Evolutionary conservation across 2,797 vertebrate species (phyloP).

Genomic region (Cheirogaleus major): DNA sequence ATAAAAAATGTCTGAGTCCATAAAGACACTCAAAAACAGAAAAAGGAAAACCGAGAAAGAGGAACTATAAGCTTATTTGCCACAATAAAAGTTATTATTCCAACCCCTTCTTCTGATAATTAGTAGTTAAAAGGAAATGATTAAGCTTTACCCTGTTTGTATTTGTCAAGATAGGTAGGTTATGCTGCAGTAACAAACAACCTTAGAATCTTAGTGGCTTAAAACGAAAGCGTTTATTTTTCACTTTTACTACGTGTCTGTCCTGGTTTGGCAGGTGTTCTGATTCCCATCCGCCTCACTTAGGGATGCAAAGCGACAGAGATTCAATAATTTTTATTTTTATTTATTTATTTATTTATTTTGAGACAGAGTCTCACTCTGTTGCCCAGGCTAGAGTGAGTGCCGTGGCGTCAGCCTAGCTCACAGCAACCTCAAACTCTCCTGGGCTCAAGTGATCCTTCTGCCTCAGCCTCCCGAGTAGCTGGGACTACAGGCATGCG

Average conservation of each 20-base stretch:
- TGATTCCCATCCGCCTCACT: neutral
- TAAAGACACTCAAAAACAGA: neutral
- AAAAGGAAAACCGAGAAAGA: neutral
- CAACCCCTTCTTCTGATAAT: neutral
- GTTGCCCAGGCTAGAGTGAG: too few species aligned
- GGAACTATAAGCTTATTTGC: neutral
- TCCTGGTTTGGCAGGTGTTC: neutral
- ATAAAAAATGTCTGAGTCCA: neutral
- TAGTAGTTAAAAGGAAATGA: neutral
- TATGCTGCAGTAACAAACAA: neutral
- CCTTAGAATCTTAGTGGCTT: neutral
- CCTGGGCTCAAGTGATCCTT: too few species aligned
- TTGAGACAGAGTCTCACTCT: too few species aligned
- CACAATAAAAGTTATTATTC: neutral
- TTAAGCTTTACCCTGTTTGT: neutral
- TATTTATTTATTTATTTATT: neutral
- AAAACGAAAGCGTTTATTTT: neutral
- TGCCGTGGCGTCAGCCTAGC: too few species aligned
- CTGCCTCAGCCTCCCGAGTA: too few species aligned
- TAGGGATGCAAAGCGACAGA: neutral
- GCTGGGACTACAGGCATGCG: too few species aligned
- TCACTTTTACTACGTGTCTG: neutral
- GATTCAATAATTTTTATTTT: neutral
- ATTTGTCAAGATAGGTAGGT: neutral
- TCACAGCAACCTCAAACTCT: too few species aligned